These are phyloP conservation scores for Sebastolobus alascanus DNA, from an alignment of 2,797 vertebrate genomes.

Conservation along the genomic window DNA sequence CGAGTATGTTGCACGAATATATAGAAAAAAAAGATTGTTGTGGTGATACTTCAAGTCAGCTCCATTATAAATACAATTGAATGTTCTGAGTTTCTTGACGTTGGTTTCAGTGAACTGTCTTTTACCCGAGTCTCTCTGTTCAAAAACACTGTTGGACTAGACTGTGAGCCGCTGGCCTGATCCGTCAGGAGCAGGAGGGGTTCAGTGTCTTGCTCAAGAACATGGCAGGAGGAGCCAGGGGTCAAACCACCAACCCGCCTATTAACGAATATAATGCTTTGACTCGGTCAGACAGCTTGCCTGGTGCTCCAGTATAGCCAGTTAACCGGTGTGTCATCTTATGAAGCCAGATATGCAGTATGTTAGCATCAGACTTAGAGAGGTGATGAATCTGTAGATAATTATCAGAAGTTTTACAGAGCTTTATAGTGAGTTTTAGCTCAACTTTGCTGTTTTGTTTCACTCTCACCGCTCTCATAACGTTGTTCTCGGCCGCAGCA, in stretches of 20 bases:
- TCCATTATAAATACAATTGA: not conserved
- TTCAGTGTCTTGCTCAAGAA: not conserved
- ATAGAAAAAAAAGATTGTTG: not conserved
- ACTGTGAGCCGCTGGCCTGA: not conserved
- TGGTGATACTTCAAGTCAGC: not conserved
- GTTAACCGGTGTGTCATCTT: too few species aligned
- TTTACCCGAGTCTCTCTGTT: slow-evolving; percentile 18
- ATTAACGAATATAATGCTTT: not conserved
- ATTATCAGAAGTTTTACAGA: too few species aligned
- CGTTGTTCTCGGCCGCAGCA: too few species aligned
- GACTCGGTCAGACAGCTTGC: not conserved
- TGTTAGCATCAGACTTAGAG: too few species aligned
- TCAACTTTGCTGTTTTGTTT: too few species aligned
- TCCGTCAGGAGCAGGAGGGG: not conserved
- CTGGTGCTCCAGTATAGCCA: not conserved
- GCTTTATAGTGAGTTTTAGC: too few species aligned
- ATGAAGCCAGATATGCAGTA: not conserved
- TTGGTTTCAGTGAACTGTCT: slow-evolving; percentile 19
- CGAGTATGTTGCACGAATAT: not conserved
- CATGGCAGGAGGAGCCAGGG: not conserved
- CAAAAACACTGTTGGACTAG: not conserved
- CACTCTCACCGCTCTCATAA: too few species aligned
- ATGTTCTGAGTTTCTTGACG: not conserved
- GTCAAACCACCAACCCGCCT: slow-evolving; percentile 25
- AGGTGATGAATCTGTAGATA: too few species aligned